These are phyloP conservation scores for Triplophysa bombifrons DNA, from an alignment of 2,797 vertebrate species.

Conservation along the genomic window DNA sequence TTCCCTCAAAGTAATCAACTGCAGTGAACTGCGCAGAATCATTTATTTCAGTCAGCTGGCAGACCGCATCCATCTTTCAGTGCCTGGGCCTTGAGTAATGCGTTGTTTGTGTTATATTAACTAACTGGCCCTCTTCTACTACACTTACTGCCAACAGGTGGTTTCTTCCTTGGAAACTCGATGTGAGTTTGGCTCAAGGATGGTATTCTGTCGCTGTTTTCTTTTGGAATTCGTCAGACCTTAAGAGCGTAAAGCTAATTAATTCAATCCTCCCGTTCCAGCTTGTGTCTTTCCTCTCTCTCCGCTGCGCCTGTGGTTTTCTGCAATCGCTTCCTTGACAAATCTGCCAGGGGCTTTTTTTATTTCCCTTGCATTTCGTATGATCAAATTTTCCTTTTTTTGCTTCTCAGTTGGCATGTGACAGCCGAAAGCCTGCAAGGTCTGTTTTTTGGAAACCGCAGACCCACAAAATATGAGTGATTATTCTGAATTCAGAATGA, in stretches of 20 bases:
- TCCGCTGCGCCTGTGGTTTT: slow-evolving; percentile 57
- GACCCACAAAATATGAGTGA: slow-evolving; percentile 28
- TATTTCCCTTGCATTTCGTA: slow-evolving; percentile 24
- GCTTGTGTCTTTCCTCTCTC: slow-evolving; percentile 55
- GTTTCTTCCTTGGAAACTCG: slow-evolving; percentile 62
- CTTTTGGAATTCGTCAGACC: slow-evolving; percentile 47
- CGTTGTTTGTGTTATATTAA: slow-evolving; percentile 29
- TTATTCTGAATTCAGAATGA: slow-evolving; percentile 17
- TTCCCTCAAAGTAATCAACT: slow-evolving; percentile 60
- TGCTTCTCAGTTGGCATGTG: slow-evolving; percentile 14
- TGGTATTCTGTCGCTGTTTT: slow-evolving; percentile 57
- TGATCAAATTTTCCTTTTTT: slow-evolving; percentile 39
- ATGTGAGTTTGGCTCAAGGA: slow-evolving; percentile 58
- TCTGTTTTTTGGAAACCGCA: slow-evolving; percentile 5
- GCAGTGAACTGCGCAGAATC: slow-evolving; percentile 70
- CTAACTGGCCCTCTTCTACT: slow-evolving; percentile 29
- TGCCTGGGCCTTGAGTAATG: slow-evolving; percentile 68
- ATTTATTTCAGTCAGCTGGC: slow-evolving; percentile 72
- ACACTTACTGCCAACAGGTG: slow-evolving; percentile 25
- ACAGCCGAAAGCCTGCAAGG: slow-evolving; percentile 7
- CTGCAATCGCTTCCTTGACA: slow-evolving; percentile 36
- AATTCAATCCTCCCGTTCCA: slow-evolving; percentile 51
- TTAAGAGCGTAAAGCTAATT: slow-evolving; percentile 57
- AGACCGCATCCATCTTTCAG: slow-evolving; percentile 73
- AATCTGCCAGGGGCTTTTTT: slow-evolving; percentile 33